Conservation (phyloP, 2,797 vertebrate genomes). For the Platyrinchus mystaceus region DNA sequence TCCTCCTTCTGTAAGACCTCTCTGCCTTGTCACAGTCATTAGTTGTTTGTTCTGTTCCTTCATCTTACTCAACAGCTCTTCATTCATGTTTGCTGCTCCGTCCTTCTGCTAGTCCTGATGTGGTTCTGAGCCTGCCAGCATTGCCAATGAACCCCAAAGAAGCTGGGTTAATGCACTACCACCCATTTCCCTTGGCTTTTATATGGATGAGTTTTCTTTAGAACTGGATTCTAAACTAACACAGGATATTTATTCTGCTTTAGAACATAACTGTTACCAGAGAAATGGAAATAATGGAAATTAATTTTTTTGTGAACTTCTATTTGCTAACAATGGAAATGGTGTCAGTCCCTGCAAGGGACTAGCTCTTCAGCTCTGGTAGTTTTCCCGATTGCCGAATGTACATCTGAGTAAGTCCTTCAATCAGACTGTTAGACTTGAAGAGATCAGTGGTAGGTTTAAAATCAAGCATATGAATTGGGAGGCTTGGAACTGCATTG, state of each 20-base stretch:
- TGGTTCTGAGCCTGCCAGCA: constrained; percentile 6
- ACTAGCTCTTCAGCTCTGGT: not conserved
- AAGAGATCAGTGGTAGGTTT: not conserved
- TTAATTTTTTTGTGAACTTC: not conserved
- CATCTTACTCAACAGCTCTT: not conserved
- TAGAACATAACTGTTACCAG: not conserved
- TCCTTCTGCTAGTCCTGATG: not conserved
- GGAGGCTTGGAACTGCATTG: not conserved
- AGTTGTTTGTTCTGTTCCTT: not conserved
- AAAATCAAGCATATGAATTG: not conserved
- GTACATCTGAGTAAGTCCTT: not conserved
- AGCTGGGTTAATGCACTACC: not conserved
- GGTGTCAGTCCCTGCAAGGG: not conserved
- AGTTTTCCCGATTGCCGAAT: not conserved
- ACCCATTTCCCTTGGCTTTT: constrained; percentile 17
- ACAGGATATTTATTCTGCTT: constrained; percentile 49
- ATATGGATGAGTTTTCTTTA: constrained; percentile 29
- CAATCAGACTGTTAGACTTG: not conserved
- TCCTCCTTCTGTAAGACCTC: not conserved
- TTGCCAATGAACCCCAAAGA: not conserved
- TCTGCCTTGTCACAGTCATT: not conserved
- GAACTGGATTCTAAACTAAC: constrained; percentile 38
- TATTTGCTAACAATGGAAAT: not conserved
- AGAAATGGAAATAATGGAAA: constrained; percentile 29
- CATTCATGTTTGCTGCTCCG: not conserved